A percentile compares a stretch with the other conserved stretches of the same genome.
Evolutionary conservation across 2,113 vertebrate species (phyloP).

Genomic region (Gnathochromis pfefferi): DNA sequence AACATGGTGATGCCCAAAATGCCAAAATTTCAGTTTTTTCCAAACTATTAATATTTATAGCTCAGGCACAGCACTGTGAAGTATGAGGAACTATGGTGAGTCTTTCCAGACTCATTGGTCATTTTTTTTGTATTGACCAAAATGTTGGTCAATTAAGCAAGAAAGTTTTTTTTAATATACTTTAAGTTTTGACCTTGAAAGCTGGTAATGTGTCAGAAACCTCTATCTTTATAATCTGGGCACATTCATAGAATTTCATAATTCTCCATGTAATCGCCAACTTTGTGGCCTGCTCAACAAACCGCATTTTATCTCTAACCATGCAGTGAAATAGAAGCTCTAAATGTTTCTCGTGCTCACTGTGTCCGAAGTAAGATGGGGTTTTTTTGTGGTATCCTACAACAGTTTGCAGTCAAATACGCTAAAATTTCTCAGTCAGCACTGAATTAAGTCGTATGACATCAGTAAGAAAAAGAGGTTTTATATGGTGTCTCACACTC

Average conservation of each 20-base stretch:
- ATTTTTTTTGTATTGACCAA: neutral
- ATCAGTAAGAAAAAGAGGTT: neutral
- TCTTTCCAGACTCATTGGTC: neutral
- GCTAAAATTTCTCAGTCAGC: neutral
- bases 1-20: neutral
- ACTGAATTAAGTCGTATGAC: neutral
- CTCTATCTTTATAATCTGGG: neutral
- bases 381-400: neutral
- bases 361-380: neutral
- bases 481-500: neutral
- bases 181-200: neutral
- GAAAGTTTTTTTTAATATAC: neutral
- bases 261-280: neutral
- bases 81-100: neutral
- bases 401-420: neutral
- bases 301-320: neutral
- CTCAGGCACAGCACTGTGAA: neutral
- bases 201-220: neutral
- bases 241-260: neutral
- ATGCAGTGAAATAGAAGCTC: neutral
- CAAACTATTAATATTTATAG: neutral
- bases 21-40: neutral
- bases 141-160: neutral
- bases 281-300: neutral
- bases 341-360: neutral